Conservation (phyloP, 2,113 vertebrate genomes). For the Gymnogyps californianus region DNA sequence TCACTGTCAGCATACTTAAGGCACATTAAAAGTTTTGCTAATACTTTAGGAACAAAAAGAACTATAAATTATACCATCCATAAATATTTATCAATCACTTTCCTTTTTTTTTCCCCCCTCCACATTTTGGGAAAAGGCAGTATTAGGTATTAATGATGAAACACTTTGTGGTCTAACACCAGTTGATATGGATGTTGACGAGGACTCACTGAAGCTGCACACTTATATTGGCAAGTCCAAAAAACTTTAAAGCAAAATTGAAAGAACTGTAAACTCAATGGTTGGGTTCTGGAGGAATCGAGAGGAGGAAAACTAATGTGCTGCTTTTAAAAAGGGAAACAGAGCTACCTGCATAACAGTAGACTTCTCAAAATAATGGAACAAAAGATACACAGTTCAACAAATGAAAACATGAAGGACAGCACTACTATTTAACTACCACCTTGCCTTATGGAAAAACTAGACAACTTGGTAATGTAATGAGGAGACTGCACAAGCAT, state of each 20-base stretch:
- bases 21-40: neutral
- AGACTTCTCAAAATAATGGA: neutral
- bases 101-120: neutral
- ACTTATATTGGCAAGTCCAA: neutral
- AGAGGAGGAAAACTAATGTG: neutral
- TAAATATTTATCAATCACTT: neutral
- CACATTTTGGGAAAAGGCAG: neutral
- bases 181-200: neutral
- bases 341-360: neutral
- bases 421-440: neutral
- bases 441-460: neutral
- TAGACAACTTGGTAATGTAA: neutral
- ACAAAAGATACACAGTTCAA: neutral
- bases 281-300: neutral
- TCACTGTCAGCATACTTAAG: neutral
- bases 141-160: neutral
- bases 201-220: neutral
- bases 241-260: neutral
- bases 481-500: neutral
- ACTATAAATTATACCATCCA: neutral
- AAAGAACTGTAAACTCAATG: neutral
- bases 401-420: neutral
- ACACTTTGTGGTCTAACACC: neutral
- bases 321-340: neutral
- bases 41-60: neutral